Percentiles rank a stretch among this genome's conserved stretches.
These are phyloP conservation scores for Trilocha varians DNA, from an alignment of 2,888 invertebrate genomes.

Conservation along the genomic window DNA sequence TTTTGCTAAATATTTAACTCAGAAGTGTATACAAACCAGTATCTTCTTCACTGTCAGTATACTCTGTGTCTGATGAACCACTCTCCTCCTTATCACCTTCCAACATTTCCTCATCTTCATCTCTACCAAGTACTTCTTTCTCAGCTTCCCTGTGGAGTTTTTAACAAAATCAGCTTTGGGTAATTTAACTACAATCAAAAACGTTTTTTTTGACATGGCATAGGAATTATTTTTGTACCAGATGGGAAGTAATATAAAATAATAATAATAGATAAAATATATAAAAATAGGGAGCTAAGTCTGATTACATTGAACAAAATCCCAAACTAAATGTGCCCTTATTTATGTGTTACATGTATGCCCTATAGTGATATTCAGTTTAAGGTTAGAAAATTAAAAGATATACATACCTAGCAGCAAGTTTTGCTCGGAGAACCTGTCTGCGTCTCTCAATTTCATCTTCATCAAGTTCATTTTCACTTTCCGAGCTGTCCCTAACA, in stretches of 20 bases:
- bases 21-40: slow-evolving; percentile 57
- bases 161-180: too few relatives aligned
- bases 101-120: slow-evolving; percentile 79
- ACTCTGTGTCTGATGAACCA: slow-evolving; percentile 88
- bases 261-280: too few relatives aligned
- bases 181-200: slow-evolving; percentile 8
- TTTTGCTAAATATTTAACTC: neutral
- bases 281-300: neutral
- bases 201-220: neutral
- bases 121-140: slow-evolving; percentile 80
- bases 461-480: slow-evolving; percentile 89
- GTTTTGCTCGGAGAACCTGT: slow-evolving; percentile 64
- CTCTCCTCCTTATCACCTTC: slow-evolving; percentile 77
- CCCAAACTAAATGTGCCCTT: neutral
- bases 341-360: neutral
- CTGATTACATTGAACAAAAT: neutral
- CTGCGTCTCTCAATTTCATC: slow-evolving; percentile 89
- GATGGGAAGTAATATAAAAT: too few relatives aligned
- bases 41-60: slow-evolving; percentile 92
- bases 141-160: slow-evolving; percentile 83
- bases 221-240: too few relatives aligned
- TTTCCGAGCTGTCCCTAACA: slow-evolving; percentile 71
- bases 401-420: slow-evolving; percentile 47
- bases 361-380: neutral
- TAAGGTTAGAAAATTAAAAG: neutral